Evolutionary conservation across 2,888 invertebrate genomes (phyloP), one percentile per base, ranked within the genome.

Genomic region (Ectemnius lituratus): DNA sequence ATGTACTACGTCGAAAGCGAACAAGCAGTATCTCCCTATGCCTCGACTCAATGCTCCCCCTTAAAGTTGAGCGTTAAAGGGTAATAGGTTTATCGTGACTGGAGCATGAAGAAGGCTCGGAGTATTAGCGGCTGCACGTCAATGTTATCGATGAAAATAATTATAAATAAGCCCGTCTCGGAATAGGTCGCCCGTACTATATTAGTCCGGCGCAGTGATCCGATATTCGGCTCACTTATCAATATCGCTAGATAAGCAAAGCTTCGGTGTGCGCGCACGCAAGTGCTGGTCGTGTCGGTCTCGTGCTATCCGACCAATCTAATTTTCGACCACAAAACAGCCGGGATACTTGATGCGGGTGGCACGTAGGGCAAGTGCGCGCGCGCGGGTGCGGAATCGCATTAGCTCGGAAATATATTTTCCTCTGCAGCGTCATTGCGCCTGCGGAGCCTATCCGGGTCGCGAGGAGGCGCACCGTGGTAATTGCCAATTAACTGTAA

Each of bases 401-500:
- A 67, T 76, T 60, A 73, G 69, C 70, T 70, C 73, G 82, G 80
- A 84, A 84, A 84, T 83, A 82, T 81, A 81, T 82, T 78, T 84
- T 79, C 78, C 68, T 69, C 84, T 76, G 81, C 79, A 79, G 76
- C 75, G 79, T 76, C 82, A 74, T 62, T 75, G 73, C 73, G 61
- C 78, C 77, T 37, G 37, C 37, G 37, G 37, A 63, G 68, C 70
- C 75, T 75, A 71, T 76, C 73, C 76, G 80, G 75, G 77, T 75
- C 75, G 80, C 71, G 75, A 79, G 77, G 72, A 79, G 74, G 71
- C 28, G 73, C 75, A 67, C 76, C 78, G 78, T 72, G 78, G 75
- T 85, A 87, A 88, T 88, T 87, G 86, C 84, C 87, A 88, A 87
- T 88, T 88, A 87, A 85, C 82, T 81, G 84, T 87, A 86, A 88